Evolutionary conservation across 2,888 invertebrate genomes (phyloP).

Genomic region (Netelia fuscicornis): DNA sequence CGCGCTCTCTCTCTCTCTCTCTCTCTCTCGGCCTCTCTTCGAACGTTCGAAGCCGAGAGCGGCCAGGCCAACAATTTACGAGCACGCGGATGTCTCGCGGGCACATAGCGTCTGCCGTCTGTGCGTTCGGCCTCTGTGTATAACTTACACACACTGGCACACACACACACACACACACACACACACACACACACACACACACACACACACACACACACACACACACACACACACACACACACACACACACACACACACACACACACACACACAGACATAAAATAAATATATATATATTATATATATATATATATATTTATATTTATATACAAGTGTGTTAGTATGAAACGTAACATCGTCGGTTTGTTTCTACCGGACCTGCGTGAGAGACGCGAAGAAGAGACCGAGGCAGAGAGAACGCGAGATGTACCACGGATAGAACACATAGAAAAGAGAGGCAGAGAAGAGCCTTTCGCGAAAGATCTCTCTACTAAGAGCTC

Average conservation of each 20-base stretch:
- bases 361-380: slow-evolving; percentile 51
- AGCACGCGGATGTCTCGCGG: slow-evolving; percentile 67
- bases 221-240: not conserved
- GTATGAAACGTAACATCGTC: slow-evolving; percentile 44
- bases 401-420: slow-evolving; percentile 4
- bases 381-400: slow-evolving; percentile 50
- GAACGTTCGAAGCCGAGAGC: slow-evolving; percentile 47
- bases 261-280: no score
- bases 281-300: no score
- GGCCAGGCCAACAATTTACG: slow-evolving; percentile 63
- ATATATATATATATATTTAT: not conserved
- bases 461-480: not conserved
- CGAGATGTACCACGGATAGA: slow-evolving; percentile 50
- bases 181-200: not conserved
- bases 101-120: slow-evolving; percentile 46
- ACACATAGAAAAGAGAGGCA: slow-evolving; percentile 3
- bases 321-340: slow-evolving; percentile 5
- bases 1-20: not conserved
- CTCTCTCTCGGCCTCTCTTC: not conserved
- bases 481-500: slow-evolving; percentile 34
- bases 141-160: not conserved
- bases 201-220: no score
- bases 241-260: not conserved
- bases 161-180: not conserved
- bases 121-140: slow-evolving; percentile 46